Base-by-base conservation (phyloP, 2,113 vertebrate species). In the Campylorhamphus procurvoides region DNA sequence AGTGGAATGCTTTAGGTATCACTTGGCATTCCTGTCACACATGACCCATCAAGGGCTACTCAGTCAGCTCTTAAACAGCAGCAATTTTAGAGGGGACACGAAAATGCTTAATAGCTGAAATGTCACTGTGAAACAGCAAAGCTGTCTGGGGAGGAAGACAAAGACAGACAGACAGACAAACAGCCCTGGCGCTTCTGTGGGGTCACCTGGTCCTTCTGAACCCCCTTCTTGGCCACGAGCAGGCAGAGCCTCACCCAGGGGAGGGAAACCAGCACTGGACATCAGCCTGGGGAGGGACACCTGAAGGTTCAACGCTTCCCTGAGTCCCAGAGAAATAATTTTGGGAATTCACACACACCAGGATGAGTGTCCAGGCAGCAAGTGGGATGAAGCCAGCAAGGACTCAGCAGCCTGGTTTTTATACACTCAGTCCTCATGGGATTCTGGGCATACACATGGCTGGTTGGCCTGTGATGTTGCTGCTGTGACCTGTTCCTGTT, bases 11-110 rank as follows among this genome's bases (percentile, higher is more conserved):
- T 5, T 33, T 13, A 87, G 84, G 68, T 7, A 40, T 28, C 39
- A 1, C 76, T 91, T 44, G 14, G 95, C 87, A 95, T 94, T 93
- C 92, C 68, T 5, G 59, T 79, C 96, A 94, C 94, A 67, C 46
- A 5, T 16, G 0, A 6, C 44, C 91, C 27, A 63, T 18, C 52
- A 9, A 58, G 71, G 58, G 84, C 87, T 18, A 11, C 77, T 84
- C 66, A 42, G 42, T 35, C 84, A 47, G 8, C 95, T 76, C 95
- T 39, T 55, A 11, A 91, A 92, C 33, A 28, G 87, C 88, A 80
- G 90, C 69, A 44, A 9, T 91, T 91, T 89, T 1, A 69, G 73
- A 76, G 46, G 74, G 69, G 74, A n/a, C 81, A 82, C 77, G 68
- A 74, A 80, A 87, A 89, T 69, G 39, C 74, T 89, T 18, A 58